Evolutionary conservation across 2,888 invertebrate genomes (phyloP).

Genomic region (Noctuana brunneofusca): DNA sequence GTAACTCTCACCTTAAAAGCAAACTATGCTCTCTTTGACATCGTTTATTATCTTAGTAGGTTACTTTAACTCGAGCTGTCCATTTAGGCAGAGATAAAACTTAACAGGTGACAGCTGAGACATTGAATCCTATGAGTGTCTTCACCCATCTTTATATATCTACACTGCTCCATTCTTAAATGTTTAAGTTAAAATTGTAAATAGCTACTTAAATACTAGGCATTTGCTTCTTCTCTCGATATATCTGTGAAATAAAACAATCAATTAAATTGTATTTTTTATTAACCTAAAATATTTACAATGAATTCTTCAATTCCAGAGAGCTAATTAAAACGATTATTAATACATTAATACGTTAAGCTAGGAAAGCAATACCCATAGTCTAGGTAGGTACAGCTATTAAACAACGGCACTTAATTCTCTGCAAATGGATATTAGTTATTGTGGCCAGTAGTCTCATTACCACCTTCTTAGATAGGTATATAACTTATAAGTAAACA

Average conservation of each 20-base stretch:
- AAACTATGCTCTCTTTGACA: constrained; percentile 32
- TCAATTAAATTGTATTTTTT: constrained; percentile 21
- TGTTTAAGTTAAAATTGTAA: constrained; percentile 29
- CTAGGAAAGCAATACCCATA: neutral
- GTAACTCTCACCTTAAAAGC: constrained; percentile 21
- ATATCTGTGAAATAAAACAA: constrained; percentile 26
- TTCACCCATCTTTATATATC: neutral
- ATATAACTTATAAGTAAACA: neutral
- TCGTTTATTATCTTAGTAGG: constrained; percentile 32
- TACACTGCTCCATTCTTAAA: constrained; percentile 9
- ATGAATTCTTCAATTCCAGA: neutral
- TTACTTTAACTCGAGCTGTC: constrained; percentile 27
- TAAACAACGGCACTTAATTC: neutral
- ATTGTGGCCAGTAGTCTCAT: neutral
- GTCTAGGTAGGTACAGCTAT: too few relatives aligned
- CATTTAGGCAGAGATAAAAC: constrained; percentile 29
- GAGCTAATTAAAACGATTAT: neutral
- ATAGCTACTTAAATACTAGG: constrained; percentile 19
- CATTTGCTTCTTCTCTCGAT: constrained; percentile 16
- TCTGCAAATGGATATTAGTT: neutral
- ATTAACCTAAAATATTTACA: neutral
- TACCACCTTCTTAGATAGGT: neutral
- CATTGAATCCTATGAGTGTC: constrained; percentile 10
- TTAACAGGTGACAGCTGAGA: constrained; percentile 6
- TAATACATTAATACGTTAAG: too few relatives aligned